Evolutionary conservation across 2,113 vertebrate species (phyloP).

Genomic region (Syrmaticus mikado): DNA sequence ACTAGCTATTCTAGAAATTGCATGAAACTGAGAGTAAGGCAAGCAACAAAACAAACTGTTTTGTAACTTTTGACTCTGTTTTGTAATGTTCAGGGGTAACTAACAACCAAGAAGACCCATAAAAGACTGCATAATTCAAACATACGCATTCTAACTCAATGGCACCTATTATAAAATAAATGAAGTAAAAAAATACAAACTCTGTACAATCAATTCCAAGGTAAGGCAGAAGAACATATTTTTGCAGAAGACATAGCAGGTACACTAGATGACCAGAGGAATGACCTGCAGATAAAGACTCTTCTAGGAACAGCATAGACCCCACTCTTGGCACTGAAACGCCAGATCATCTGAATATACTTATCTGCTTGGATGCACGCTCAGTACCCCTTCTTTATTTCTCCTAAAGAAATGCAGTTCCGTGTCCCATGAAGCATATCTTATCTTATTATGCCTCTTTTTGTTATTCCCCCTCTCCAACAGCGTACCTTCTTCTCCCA

Average conservation of each 20-base stretch:
- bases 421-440: background rate
- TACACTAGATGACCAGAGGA: background rate
- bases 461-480: background rate
- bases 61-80: background rate
- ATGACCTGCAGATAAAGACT: background rate
- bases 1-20: background rate
- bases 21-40: background rate
- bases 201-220: background rate
- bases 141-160: background rate
- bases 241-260: background rate
- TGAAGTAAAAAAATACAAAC: background rate
- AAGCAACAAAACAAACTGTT: background rate
- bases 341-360: background rate
- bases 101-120: background rate
- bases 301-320: background rate
- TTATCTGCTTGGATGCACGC: no score
- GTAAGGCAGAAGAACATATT: background rate
- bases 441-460: background rate
- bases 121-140: background rate
- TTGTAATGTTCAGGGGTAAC: background rate
- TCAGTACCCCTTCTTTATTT: background rate
- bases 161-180: background rate
- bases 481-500: background rate
- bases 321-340: background rate
- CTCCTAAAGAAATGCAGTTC: background rate